Base-by-base conservation (phyloP, 2,113 vertebrate species). In the Myiagra hebetior region DNA sequence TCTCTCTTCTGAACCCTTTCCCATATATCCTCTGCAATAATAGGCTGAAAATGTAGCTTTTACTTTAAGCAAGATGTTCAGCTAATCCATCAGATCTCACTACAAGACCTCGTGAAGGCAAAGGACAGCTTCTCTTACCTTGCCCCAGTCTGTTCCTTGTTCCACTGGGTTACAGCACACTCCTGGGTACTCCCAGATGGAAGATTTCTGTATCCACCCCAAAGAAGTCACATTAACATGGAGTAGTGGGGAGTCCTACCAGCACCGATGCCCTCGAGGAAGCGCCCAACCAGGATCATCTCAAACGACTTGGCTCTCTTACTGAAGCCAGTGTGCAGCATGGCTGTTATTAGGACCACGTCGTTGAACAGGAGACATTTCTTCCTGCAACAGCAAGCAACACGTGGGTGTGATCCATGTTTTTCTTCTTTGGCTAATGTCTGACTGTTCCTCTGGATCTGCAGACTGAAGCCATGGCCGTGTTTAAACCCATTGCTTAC, bases 261-360 rank as follows among this genome's bases (percentile, higher is more conserved):
- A 85, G 97, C 82, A 89, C 60, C 19, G 7, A 97, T 60, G 75
- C 97, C 98, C 78, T 94, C 93, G 1, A 98, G 94, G 74, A 95
- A 91, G 35, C 95, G 93, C 33, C 97, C 97, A 8, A 56, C 70
- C 63, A 98, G 80, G 73, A 98, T 90, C 96, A 98, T 97, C 95
- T 98, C 98, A 35, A 97, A 97, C 14, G 92, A 50, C 37, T 24
- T 89, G 64, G 95, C 95, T 82, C 28, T 95, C 47, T 70, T 91
- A 7, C 97, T 97, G 92, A 87, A 83, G 41, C 94, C 96, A 11
- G 89, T 87, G 18, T 87, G 57, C 63, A 97, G 42, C 0, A 89
- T 88, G 49, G 91, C 97, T 64, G 35, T 10, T 20, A 97, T 63
- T 6, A 97, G 64, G 73, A 98, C 24, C 28, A 89, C 5, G 0